Percentiles rank a stretch among this genome's conserved stretches.
phyloP scores from a whole-genome alignment of 2,113 vertebrate species.

The Pyrgilauda ruficollis region DNA sequence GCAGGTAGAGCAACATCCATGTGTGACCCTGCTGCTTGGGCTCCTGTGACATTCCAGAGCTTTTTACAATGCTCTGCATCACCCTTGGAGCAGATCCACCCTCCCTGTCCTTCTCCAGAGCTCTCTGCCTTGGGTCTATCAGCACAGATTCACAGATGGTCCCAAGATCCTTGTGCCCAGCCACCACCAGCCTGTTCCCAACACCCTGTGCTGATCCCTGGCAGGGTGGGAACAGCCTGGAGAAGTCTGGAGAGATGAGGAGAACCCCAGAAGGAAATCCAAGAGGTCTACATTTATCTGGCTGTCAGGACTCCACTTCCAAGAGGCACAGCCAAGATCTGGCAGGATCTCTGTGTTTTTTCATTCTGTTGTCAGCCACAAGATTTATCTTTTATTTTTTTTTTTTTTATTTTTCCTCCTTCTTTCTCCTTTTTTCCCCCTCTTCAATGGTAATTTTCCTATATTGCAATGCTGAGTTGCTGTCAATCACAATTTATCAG shows the following conservation, averaged over 20 bases:
- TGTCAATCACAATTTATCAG: slow-evolving; percentile 33
- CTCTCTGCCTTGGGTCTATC: background rate
- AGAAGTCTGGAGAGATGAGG: background rate
- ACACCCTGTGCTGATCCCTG: background rate
- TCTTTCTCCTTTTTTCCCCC: background rate
- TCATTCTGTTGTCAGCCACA: background rate
- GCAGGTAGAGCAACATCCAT: background rate
- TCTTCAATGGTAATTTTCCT: background rate
- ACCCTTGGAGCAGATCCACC: background rate
- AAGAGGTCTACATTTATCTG: background rate
- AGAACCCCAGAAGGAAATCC: background rate
- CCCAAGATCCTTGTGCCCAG: background rate
- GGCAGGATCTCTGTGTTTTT: background rate
- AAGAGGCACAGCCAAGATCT: background rate
- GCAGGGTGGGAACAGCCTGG: background rate
- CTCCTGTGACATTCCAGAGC: background rate
- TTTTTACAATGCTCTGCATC: background rate
- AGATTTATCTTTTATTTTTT: background rate
- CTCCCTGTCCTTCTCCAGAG: background rate
- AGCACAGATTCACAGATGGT: background rate
- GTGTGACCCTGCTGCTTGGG: background rate
- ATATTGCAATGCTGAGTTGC: background rate
- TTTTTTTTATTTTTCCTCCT: too few species aligned
- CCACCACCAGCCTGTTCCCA: background rate
- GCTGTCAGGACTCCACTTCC: background rate